A percentile compares a stretch with the other conserved stretches of the same genome.
These are phyloP conservation scores for Ophiothrix spiculata DNA, from an alignment of 35 echinoderm and acorn worm genomes.

Conservation along the genomic window DNA sequence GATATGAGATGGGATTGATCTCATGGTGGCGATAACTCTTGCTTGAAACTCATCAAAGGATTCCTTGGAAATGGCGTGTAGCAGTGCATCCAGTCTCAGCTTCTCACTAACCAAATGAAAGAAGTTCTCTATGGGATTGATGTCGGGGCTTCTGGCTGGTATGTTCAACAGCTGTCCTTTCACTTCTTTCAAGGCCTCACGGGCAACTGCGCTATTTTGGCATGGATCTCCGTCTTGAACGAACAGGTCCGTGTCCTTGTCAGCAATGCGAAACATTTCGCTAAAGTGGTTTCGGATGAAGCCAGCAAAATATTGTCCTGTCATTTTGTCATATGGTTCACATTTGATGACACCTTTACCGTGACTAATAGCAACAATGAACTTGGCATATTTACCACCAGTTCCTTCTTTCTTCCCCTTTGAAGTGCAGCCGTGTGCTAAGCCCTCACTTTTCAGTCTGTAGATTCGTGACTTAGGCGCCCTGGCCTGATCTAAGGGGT, in stretches of 20 bases:
- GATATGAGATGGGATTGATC: background rate
- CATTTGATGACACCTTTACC: background rate
- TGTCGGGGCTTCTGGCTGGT: background rate
- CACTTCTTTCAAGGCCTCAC: background rate
- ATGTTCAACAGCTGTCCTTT: constrained; percentile 24
- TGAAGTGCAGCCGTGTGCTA: background rate
- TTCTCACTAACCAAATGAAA: background rate
- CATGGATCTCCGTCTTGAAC: background rate
- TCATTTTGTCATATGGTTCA: background rate
- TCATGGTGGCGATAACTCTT: background rate
- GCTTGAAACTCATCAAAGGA: background rate
- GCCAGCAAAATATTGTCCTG: background rate
- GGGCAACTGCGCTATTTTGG: background rate
- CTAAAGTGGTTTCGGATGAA: background rate
- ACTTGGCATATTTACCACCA: background rate
- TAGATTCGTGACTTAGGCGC: background rate
- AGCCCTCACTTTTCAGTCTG: background rate
- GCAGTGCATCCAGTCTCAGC: background rate
- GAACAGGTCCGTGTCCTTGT: background rate
- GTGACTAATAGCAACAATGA: background rate
- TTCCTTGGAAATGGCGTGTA: background rate
- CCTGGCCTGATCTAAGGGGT: background rate
- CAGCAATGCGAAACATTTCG: background rate
- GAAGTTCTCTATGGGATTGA: background rate
- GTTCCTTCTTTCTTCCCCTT: constrained; percentile 8